Evolutionary conservation across 1,140 invertebrate species (phyloP).

Genomic region (Bathynomus jamesi): DNA sequence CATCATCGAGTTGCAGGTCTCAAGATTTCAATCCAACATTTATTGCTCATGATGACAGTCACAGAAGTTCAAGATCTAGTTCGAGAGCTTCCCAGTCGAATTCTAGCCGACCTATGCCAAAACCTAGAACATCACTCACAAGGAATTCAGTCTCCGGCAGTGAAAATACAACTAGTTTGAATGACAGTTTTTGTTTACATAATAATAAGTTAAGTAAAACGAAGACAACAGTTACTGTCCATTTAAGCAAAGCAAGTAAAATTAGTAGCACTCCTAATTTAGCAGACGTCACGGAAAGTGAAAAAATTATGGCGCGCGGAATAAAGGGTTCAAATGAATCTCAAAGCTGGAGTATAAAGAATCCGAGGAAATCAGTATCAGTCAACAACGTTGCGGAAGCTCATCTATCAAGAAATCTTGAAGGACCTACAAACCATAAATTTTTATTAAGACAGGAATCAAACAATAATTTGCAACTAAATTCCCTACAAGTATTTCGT

Average conservation of each 20-base stretch:
- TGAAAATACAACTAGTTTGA: background rate
- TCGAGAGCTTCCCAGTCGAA: background rate
- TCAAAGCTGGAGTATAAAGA: background rate
- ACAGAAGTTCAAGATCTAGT: background rate
- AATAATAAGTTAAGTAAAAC: background rate
- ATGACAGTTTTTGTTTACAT: background rate
- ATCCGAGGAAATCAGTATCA: too few species aligned
- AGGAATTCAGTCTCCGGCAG: background rate
- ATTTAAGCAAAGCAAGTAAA: background rate
- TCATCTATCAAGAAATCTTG: background rate
- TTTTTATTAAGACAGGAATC: background rate
- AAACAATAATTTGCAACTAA: background rate
- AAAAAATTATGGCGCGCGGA: background rate
- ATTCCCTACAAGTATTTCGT: background rate
- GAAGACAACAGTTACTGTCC: background rate
- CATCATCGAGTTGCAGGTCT: background rate
- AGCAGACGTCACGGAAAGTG: background rate
- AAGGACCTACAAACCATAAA: background rate
- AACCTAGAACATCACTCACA: background rate
- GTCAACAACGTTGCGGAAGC: background rate
- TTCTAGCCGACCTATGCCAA: background rate
- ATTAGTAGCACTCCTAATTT: background rate
- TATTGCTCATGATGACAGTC: background rate
- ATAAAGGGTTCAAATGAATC: background rate
- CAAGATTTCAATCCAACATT: background rate